Evolutionary conservation across 1,140 invertebrate species (phyloP).

Genomic region (Dinothrombium tinctorium): DNA sequence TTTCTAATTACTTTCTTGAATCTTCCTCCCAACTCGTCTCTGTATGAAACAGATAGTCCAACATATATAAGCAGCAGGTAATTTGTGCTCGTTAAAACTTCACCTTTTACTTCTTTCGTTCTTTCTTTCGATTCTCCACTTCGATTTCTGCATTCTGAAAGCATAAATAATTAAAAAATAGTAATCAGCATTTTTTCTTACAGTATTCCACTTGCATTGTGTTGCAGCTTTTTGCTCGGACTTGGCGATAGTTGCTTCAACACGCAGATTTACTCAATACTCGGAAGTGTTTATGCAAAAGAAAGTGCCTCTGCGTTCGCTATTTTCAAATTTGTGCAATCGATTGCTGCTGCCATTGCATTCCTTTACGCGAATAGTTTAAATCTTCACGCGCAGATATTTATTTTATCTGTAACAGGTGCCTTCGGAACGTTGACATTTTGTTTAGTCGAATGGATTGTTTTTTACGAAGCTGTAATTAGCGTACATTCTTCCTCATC

Average conservation of each 20-base stretch:
- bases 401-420: not conserved
- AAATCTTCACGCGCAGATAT: not conserved
- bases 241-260: constrained; percentile 90
- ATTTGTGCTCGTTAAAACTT: not conserved
- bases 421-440: not conserved
- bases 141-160: not conserved
- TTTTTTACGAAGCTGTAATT: too few species aligned
- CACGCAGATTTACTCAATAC: constrained; percentile 71
- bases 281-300: constrained; percentile 51
- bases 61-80: constrained; percentile 32
- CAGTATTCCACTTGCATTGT: constrained; percentile 43
- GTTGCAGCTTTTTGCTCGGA: constrained; percentile 71
- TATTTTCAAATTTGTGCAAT: constrained; percentile 85
- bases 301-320: constrained; percentile 76
- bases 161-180: not conserved
- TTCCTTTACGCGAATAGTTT: constrained; percentile 51
- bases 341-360: constrained; percentile 57
- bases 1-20: constrained; percentile 69
- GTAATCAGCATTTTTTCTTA: constrained; percentile 16
- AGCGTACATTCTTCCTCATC: too few species aligned
- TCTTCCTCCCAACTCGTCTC: constrained; percentile 49
- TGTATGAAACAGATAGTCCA: constrained; percentile 30
- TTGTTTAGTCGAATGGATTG: not conserved
- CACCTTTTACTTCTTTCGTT: not conserved
- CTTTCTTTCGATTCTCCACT: not conserved